A percentile compares a stretch with the other conserved stretches of the same genome.
Conservation (phyloP, 2,113 vertebrate species). For the Stegastes partitus region DNA sequence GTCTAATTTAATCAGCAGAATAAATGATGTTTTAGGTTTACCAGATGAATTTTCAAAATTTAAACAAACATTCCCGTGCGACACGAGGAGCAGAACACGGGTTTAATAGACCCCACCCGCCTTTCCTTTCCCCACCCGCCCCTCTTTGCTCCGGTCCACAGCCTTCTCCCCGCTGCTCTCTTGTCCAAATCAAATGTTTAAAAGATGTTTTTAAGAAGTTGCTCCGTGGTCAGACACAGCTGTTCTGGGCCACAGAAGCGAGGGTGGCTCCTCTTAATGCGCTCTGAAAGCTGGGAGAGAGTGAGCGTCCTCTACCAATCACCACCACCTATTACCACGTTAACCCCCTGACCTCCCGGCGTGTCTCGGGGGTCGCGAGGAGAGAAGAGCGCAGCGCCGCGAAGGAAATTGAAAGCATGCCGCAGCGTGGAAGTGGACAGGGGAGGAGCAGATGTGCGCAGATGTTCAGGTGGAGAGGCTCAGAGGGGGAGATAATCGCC, state of each 20-base stretch:
- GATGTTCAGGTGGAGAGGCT: slow-evolving; percentile 60
- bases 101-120: slow-evolving; percentile 27
- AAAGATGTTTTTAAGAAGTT: slow-evolving; percentile 81
- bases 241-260: slow-evolving; percentile 77
- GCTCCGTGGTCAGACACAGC: slow-evolving; percentile 79
- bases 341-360: slow-evolving; percentile 80
- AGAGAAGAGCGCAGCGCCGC: slow-evolving; percentile 38
- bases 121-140: not conserved
- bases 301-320: slow-evolving; percentile 82
- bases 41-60: slow-evolving; percentile 54
- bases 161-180: slow-evolving; percentile 51
- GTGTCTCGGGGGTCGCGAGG: slow-evolving; percentile 70
- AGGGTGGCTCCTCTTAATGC: slow-evolving; percentile 62
- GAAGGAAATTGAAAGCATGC: slow-evolving; percentile 79
- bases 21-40: slow-evolving; percentile 57
- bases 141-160: slow-evolving; percentile 51
- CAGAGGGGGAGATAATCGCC: slow-evolving; percentile 9
- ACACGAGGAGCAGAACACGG: slow-evolving; percentile 44
- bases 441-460: slow-evolving; percentile 54
- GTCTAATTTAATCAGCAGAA: slow-evolving; percentile 57
- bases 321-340: slow-evolving; percentile 83
- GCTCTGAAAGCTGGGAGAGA: slow-evolving; percentile 71
- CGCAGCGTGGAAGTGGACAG: not conserved
- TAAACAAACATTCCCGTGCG: slow-evolving; percentile 62
- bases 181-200: slow-evolving; percentile 81